Conservation (phyloP, 2,888 invertebrate species). For the Dasysyrphus tricinctus region DNA sequence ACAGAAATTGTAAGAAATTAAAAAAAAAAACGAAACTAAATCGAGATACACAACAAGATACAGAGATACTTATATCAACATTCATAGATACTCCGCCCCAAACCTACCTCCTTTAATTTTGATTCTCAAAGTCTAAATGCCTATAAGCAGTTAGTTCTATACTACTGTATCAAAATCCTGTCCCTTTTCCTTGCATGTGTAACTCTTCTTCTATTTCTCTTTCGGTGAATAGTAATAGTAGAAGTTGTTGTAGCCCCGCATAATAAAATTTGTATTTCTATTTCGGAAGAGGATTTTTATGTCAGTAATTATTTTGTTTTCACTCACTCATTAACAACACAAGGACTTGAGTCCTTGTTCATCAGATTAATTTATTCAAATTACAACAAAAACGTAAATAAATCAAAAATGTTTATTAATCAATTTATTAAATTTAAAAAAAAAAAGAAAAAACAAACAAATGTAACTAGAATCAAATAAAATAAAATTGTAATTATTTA, state of each 20-base stretch:
- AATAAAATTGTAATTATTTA: slow-evolving; percentile 66
- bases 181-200: slow-evolving; percentile 55
- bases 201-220: slow-evolving; percentile 36
- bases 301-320: slow-evolving; percentile 34
- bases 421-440: slow-evolving; percentile 21
- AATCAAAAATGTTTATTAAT: slow-evolving; percentile 36
- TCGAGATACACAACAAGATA: slow-evolving; percentile 58
- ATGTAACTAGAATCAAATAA: slow-evolving; percentile 32
- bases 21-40: slow-evolving; percentile 25
- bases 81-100: background rate
- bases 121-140: slow-evolving; percentile 52
- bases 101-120: slow-evolving; percentile 45
- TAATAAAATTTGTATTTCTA: slow-evolving; percentile 31
- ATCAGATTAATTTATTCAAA: slow-evolving; percentile 74
- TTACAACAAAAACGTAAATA: slow-evolving; percentile 52
- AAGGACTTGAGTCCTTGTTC: slow-evolving; percentile 47
- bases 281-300: slow-evolving; percentile 45
- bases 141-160: slow-evolving; percentile 21
- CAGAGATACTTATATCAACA: slow-evolving; percentile 20
- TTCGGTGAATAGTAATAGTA: slow-evolving; percentile 24
- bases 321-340: slow-evolving; percentile 62
- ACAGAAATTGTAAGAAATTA: slow-evolving; percentile 36
- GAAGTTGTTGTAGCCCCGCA: slow-evolving; percentile 42
- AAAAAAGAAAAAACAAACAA: slow-evolving; percentile 18
- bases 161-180: slow-evolving; percentile 30